Conservation (phyloP, 2,113 vertebrate genomes). For the Cisticola juncidis region DNA sequence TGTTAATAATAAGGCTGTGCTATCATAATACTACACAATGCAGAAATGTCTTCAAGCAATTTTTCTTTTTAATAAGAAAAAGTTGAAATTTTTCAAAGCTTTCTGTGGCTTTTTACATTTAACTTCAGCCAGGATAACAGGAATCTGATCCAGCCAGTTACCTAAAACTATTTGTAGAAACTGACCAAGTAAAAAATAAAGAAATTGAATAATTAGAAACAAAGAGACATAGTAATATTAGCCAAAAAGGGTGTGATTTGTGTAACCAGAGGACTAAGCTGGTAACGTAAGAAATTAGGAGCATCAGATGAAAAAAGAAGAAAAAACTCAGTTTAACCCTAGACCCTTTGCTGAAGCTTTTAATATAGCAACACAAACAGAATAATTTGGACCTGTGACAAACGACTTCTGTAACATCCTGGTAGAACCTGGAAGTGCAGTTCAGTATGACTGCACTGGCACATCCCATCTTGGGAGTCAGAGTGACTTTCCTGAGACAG, state of each 20-base stretch:
- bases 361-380: background rate
- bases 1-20: background rate
- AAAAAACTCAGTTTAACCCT: background rate
- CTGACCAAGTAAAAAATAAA: background rate
- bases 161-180: background rate
- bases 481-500: background rate
- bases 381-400: background rate
- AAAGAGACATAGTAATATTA: background rate
- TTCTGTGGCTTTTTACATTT: background rate
- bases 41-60: background rate
- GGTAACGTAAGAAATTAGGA: background rate
- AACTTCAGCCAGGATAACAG: background rate
- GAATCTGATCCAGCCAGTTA: background rate
- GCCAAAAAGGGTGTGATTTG: background rate
- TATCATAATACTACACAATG: background rate
- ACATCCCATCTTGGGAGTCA: background rate
- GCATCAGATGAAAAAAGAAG: background rate
- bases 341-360: background rate
- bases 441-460: fast-evolving
- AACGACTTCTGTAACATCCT: background rate
- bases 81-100: background rate
- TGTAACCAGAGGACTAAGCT: background rate
- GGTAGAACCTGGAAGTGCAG: background rate
- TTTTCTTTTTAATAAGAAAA: background rate
- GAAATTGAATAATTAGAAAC: background rate